Evolutionary conservation across 2,888 invertebrate species (phyloP).

Genomic region (Cylloceria caligata): DNA sequence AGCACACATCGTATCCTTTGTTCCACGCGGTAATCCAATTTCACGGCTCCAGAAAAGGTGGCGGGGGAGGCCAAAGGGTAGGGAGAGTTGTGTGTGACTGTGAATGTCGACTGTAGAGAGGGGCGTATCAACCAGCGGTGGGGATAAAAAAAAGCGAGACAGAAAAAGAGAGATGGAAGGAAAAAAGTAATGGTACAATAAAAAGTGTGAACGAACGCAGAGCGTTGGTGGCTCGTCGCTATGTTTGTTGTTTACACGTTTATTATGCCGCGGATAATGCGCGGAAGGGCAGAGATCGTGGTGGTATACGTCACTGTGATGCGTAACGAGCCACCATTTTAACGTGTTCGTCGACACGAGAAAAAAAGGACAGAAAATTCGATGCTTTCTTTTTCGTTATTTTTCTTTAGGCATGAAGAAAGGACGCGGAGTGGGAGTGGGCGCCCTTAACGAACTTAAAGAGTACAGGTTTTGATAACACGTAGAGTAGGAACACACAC

Average conservation of each 20-base stretch:
- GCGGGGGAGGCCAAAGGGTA: background rate
- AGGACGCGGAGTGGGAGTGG: background rate
- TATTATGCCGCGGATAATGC: slow-evolving; percentile 5
- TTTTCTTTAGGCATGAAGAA: background rate
- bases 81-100: slow-evolving; percentile 48
- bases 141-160: background rate
- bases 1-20: slow-evolving; percentile 74
- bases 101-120: slow-evolving; percentile 49
- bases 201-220: slow-evolving; percentile 23
- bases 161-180: background rate
- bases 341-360: slow-evolving; percentile 33
- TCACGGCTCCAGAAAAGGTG: slow-evolving; percentile 66
- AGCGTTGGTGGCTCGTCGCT: slow-evolving; percentile 2
- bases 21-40: slow-evolving; percentile 75
- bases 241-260: slow-evolving; percentile 10
- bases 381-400: background rate
- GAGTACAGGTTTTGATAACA: slow-evolving; percentile 28
- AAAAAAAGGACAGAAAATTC: background rate
- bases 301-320: slow-evolving; percentile 45
- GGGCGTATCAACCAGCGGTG: slow-evolving; percentile 14
- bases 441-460: background rate
- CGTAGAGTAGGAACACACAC: slow-evolving; percentile 13
- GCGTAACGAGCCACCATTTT: slow-evolving; percentile 65
- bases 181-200: background rate
- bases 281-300: slow-evolving; percentile 35